These are phyloP conservation scores for Papilio aristodemus DNA, from an alignment of 1,140 invertebrate species.

Conservation along the genomic window DNA sequence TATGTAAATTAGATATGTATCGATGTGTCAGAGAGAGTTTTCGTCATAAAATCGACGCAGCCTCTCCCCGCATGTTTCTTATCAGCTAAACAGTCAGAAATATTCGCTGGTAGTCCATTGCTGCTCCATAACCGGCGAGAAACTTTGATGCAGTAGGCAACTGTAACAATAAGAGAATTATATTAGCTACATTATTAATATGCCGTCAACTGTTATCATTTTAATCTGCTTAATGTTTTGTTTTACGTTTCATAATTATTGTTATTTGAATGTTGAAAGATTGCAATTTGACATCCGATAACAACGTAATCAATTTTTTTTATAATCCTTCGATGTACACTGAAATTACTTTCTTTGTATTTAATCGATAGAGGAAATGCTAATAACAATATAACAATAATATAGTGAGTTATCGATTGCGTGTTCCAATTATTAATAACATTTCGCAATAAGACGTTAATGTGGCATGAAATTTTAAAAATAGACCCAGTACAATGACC, in stretches of 20 bases:
- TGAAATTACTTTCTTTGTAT: no score
- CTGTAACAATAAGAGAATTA: slow-evolving; percentile 65
- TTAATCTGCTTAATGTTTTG: no score
- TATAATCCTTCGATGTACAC: no score
- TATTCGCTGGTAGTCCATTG: slow-evolving; percentile 58
- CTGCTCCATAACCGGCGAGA: slow-evolving; percentile 73
- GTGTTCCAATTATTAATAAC: neutral
- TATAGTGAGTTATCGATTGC: slow-evolving; percentile 10
- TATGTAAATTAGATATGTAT: slow-evolving; percentile 7
- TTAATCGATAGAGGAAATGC: no score
- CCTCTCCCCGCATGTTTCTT: slow-evolving; percentile 44
- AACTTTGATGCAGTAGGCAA: slow-evolving; percentile 65
- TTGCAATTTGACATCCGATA: neutral
- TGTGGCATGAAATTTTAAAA: slow-evolving; percentile 21
- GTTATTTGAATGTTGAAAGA: no score
- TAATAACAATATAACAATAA: no score
- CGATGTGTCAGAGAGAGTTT: slow-evolving; percentile 44
- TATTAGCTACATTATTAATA: slow-evolving; percentile 35
- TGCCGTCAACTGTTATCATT: neutral
- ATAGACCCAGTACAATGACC: slow-evolving; percentile 34
- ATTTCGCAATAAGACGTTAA: slow-evolving; percentile 18
- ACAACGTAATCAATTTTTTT: no score
- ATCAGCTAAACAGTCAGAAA: slow-evolving; percentile 45
- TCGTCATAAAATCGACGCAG: slow-evolving; percentile 60
- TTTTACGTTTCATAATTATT: no score